These are phyloP conservation scores for Drusus annulatus DNA, from an alignment of 1,140 invertebrate genomes.

Conservation along the genomic window DNA sequence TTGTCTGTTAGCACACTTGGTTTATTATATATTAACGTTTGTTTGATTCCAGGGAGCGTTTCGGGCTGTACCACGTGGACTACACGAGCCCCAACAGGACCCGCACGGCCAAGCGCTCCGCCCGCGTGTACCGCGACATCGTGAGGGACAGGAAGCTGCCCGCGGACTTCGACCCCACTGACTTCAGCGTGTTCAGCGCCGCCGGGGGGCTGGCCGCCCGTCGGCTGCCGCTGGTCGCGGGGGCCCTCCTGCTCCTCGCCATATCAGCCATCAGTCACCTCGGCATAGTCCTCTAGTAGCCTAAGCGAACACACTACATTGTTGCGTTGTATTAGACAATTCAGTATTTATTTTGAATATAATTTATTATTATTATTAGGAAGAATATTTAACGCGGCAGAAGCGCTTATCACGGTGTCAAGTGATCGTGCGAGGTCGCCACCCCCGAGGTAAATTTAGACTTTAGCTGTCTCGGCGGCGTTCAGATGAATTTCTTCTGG, in stretches of 20 bases:
- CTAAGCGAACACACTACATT: not conserved
- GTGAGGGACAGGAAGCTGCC: constrained; percentile 65
- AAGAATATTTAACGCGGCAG: constrained; percentile 24
- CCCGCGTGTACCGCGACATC: constrained; percentile 73
- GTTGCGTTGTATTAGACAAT: constrained; percentile 36
- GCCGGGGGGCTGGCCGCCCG: not conserved
- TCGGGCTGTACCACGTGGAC: constrained; percentile 77
- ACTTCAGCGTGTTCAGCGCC: constrained; percentile 67
- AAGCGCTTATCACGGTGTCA: not conserved
- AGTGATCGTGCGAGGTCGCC: constrained; percentile 1
- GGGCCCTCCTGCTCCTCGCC: not conserved
- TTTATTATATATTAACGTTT: constrained; percentile 37
- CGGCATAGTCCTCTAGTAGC: not conserved
- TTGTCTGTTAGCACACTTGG: constrained; percentile 1
- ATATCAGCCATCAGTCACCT: not conserved
- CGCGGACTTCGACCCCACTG: constrained; percentile 66
- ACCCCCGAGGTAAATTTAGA: constrained; percentile 27
- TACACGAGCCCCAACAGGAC: constrained; percentile 72
- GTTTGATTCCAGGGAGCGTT: constrained; percentile 73
- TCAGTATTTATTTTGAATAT: constrained; percentile 47
- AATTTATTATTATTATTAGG: constrained; percentile 33
- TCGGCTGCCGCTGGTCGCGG: not conserved
- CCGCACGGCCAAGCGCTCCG: constrained; percentile 82
- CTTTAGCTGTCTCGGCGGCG: constrained; percentile 5
- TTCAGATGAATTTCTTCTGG: not conserved